Evolutionary conservation across 1,140 invertebrate genomes (phyloP).

Genomic region (Drosophila aff.): DNA sequence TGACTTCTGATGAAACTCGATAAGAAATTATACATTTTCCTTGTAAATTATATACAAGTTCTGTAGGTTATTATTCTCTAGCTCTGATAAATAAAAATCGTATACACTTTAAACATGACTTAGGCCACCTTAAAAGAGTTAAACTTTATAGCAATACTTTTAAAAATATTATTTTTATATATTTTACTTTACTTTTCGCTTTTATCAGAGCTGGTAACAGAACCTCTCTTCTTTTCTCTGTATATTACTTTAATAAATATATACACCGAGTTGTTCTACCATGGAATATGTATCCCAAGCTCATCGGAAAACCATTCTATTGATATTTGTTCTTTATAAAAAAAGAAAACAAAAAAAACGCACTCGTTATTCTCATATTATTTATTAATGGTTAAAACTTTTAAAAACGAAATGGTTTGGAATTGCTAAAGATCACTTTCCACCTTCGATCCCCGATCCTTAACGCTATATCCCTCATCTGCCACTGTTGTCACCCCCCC

Average conservation of each 20-base stretch:
- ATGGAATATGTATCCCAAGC: not conserved
- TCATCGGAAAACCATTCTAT: not conserved
- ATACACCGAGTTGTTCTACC: not conserved
- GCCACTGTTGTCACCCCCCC: slow-evolving; percentile 63
- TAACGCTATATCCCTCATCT: slow-evolving; percentile 40
- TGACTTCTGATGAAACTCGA: not conserved
- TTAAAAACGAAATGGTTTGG: not conserved
- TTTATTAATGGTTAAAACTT: not conserved
- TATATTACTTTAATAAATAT: not conserved
- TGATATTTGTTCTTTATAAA: not conserved
- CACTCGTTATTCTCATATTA: slow-evolving; percentile 5
- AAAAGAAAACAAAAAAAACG: not conserved
- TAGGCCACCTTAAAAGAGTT: slow-evolving; percentile 1
- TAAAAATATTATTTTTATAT: not conserved
- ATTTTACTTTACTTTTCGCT: not conserved
- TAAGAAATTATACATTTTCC: slow-evolving; percentile 6
- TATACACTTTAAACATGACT: slow-evolving; percentile 5
- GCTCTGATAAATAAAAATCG: slow-evolving; percentile 5
- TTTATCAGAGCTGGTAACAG: not conserved
- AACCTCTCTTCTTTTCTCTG: not conserved
- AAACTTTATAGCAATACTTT: not conserved
- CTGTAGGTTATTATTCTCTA: not conserved
- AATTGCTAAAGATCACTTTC: slow-evolving; percentile 4
- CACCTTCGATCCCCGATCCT: slow-evolving; percentile 9
- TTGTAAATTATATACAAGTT: not conserved